Conservation (phyloP, 1,140 invertebrate genomes). For the Theocolax elegans region DNA sequence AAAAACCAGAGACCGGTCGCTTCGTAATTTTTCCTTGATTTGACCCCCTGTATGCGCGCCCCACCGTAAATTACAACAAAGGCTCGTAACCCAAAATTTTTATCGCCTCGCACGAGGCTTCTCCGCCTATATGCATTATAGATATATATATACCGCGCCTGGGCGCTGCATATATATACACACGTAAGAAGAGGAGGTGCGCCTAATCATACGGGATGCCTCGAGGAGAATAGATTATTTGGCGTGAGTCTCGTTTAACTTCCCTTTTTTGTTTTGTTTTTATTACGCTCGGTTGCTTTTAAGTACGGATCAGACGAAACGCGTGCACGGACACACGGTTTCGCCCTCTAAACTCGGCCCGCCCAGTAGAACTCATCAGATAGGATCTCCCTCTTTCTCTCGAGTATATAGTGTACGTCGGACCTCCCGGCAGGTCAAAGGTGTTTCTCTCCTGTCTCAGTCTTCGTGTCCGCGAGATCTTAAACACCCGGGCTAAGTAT, state of each 20-base stretch:
- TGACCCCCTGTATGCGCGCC: neutral
- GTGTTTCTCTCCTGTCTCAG: constrained; percentile 1
- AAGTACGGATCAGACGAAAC: constrained; percentile 14
- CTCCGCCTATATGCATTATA: no score
- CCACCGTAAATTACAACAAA: constrained; percentile 1
- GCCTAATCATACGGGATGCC: constrained; percentile 7
- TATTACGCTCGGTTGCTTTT: constrained; percentile 11
- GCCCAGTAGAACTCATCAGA: constrained; percentile 33
- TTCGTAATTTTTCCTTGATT: neutral
- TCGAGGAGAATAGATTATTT: constrained; percentile 6
- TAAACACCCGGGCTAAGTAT: neutral
- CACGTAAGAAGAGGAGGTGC: neutral
- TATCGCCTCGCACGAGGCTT: neutral
- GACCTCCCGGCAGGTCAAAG: constrained; percentile 25
- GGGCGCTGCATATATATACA: no score
- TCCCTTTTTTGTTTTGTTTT: constrained; percentile 4
- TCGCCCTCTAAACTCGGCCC: constrained; percentile 13
- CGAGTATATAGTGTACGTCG: no score
- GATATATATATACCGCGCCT: no score
- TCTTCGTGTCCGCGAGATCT: constrained; percentile 1
- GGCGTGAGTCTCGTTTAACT: neutral
- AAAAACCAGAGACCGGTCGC: no score
- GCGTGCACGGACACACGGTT: neutral
- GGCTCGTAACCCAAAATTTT: neutral
- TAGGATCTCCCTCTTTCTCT: constrained; percentile 23